Evolutionary conservation across 2,113 vertebrate species (phyloP).

Genomic region (Bujurquina vittata): DNA sequence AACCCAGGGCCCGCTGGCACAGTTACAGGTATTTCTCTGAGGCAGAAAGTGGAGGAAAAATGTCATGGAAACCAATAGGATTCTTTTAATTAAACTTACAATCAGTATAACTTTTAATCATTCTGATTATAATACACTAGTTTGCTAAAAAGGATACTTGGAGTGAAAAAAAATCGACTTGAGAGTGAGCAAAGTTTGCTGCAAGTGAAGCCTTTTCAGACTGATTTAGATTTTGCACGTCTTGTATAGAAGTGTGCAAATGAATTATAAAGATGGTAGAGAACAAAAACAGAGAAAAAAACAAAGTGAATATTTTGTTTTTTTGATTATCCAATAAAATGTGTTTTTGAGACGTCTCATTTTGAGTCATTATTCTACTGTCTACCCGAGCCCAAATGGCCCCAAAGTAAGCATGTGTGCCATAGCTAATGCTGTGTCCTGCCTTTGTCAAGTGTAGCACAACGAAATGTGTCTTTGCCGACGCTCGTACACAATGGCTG

Average conservation of each 20-base stretch:
- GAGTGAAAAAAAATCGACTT: neutral
- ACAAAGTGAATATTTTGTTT: neutral
- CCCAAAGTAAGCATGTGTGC: neutral
- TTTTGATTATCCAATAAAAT: no score
- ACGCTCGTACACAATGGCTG: neutral
- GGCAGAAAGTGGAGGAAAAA: neutral
- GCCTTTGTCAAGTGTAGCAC: no score
- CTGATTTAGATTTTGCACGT: neutral
- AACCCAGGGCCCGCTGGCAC: neutral
- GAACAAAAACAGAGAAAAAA: neutral
- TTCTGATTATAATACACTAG: no score
- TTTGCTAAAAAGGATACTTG: neutral
- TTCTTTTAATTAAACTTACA: no score
- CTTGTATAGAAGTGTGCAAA: neutral
- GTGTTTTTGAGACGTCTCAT: no score
- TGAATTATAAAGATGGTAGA: neutral
- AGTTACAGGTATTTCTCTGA: neutral
- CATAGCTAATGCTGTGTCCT: neutral
- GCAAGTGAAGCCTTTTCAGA: neutral
- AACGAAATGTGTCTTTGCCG: no score
- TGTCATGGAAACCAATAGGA: no score
- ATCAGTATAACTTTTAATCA: no score
- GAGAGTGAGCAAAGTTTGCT: neutral
- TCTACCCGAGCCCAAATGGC: neutral
- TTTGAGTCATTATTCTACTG: no score